Evolutionary conservation across 2,113 vertebrate genomes (phyloP).

Genomic region (Gobius niger): DNA sequence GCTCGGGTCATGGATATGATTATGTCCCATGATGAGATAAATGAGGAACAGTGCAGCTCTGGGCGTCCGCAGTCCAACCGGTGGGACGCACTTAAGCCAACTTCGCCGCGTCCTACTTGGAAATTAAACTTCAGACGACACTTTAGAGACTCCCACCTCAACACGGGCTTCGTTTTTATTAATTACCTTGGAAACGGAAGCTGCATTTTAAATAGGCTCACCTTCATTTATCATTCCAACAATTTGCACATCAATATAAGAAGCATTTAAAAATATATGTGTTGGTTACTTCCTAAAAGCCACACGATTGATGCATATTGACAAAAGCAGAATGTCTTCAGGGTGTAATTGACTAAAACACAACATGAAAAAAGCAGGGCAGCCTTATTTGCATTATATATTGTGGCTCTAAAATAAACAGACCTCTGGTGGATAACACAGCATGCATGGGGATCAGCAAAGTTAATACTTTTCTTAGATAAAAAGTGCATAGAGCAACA

Average conservation of each 20-base stretch:
- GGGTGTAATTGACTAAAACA: neutral
- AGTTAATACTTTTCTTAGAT: neutral
- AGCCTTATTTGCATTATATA: conserved; percentile 12
- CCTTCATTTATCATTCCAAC: conserved; percentile 54
- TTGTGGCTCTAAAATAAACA: conserved; percentile 10
- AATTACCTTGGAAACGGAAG: conserved; percentile 64
- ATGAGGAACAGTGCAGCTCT: conserved; percentile 45
- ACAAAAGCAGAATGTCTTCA: neutral
- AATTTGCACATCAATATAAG: conserved; percentile 28
- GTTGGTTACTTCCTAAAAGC: neutral
- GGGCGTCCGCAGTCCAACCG: conserved; percentile 41
- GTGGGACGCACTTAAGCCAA: conserved; percentile 53
- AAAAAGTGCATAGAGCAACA: conserved; percentile 10
- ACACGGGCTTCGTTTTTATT: conserved; percentile 63
- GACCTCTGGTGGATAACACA: conserved; percentile 8
- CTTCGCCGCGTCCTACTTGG: conserved; percentile 71
- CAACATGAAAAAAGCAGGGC: neutral
- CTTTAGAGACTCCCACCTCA: conserved; percentile 62
- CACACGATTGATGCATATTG: neutral
- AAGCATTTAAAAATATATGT: conserved; percentile 1
- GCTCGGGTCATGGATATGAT: conserved; percentile 43
- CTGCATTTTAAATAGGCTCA: conserved; percentile 58
- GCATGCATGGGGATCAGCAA: conserved; percentile 9
- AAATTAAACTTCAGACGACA: conserved; percentile 57
- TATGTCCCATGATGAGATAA: conserved; percentile 58